Conservation (phyloP, 2,113 vertebrate species). For the Dasypus novemcinctus region DNA sequence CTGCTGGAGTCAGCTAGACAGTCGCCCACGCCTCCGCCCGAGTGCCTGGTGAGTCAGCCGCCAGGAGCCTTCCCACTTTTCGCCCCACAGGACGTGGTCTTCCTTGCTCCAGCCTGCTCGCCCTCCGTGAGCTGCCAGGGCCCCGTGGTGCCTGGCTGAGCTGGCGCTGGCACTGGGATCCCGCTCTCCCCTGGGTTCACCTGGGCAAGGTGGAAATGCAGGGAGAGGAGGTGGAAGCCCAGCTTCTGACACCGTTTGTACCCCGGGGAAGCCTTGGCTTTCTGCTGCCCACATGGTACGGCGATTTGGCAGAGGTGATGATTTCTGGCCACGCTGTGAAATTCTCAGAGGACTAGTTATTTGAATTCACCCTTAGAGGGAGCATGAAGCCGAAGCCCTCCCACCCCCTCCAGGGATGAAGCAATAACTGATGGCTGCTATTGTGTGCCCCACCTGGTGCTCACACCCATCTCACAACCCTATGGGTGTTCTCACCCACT, state of each 20-base stretch:
- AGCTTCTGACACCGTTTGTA: neutral
- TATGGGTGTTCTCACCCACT: neutral
- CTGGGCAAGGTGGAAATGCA: neutral
- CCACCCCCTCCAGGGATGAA: accelerated
- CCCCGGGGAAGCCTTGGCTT: neutral
- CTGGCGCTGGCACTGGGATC: neutral
- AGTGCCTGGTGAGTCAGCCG: neutral
- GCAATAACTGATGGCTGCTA: accelerated
- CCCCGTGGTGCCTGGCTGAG: neutral
- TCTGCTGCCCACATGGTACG: neutral
- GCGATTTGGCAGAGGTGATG: neutral
- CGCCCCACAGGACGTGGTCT: neutral
- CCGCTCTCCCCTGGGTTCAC: neutral
- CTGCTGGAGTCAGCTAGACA: too few species aligned
- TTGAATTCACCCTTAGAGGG: neutral
- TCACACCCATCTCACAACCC: neutral
- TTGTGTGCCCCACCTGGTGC: neutral
- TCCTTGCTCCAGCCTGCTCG: neutral
- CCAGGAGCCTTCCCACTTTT: neutral
- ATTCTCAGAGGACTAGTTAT: neutral
- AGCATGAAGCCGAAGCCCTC: neutral
- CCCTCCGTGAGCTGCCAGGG: neutral
- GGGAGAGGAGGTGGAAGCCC: neutral
- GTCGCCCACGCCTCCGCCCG: neutral
- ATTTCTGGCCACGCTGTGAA: neutral